Evolutionary conservation across 1,140 invertebrate genomes (phyloP).

Genomic region (Lasioglossum baleicum): DNA sequence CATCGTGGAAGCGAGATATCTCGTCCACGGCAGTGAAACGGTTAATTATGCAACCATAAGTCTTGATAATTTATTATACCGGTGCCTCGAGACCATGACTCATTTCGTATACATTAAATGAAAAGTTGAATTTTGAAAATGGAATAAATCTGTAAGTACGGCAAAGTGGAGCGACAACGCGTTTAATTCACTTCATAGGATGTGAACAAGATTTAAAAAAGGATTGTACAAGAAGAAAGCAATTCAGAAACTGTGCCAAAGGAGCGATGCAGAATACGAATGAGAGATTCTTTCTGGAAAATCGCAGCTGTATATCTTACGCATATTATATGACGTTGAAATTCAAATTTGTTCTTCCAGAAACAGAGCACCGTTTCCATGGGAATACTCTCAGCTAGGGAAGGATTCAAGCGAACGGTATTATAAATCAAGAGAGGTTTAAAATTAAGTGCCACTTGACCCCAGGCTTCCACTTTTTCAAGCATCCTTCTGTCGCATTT

Average conservation of each 20-base stretch:
- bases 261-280: not conserved
- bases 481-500: slow-evolving; percentile 8
- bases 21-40: no score
- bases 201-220: no score
- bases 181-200: no score
- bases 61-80: no score
- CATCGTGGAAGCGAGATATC: no score
- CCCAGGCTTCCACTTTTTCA: slow-evolving; percentile 7
- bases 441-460: slow-evolving; percentile 15
- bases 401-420: not conserved
- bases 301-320: not conserved
- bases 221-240: not conserved
- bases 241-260: not conserved
- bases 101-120: not conserved
- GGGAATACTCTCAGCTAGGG: not conserved
- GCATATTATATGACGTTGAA: not conserved
- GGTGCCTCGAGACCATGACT: not conserved
- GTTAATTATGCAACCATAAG: no score
- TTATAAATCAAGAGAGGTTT: not conserved
- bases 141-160: no score
- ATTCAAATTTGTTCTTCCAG: not conserved
- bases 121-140: not conserved
- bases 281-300: not conserved
- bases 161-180: no score
- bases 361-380: not conserved